Conservation (phyloP, 2,113 vertebrate species). For the Hirundichthys speculiger region DNA sequence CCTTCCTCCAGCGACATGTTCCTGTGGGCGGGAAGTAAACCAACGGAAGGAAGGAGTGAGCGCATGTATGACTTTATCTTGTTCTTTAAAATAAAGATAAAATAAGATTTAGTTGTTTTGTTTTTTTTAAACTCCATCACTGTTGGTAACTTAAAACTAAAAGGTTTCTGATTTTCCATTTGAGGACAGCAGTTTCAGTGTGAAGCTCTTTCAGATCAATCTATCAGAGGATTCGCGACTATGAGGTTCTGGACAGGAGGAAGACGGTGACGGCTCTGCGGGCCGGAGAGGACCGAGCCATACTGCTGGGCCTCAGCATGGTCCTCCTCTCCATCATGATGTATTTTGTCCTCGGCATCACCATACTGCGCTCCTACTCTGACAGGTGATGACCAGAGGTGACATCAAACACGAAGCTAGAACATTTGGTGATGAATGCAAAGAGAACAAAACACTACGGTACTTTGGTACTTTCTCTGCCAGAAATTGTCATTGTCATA, state of each 20-base stretch:
- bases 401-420: no score
- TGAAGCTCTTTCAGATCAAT: conserved; percentile 82
- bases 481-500: no score
- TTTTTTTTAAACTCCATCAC: neutral
- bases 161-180: neutral
- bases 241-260: conserved; percentile 92
- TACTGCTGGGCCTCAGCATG: conserved; percentile 92
- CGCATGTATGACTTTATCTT: conserved; percentile 80
- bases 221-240: conserved; percentile 93
- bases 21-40: conserved; percentile 89
- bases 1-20: conserved; percentile 85
- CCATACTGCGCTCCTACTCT: conserved; percentile 90
- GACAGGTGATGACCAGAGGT: conserved; percentile 59
- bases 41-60: conserved; percentile 82
- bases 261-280: conserved; percentile 94
- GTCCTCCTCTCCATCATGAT: conserved; percentile 92
- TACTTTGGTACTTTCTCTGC: no score
- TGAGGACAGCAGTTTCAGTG: neutral
- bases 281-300: conserved; percentile 93
- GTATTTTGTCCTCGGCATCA: conserved; percentile 95
- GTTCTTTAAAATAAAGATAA: no score
- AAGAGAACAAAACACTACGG: no score
- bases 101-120: neutral
- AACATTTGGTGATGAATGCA: no score
- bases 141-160: neutral